Evolutionary conservation across 2,888 invertebrate genomes (phyloP), one percentile per base, ranked within the genome.

Genomic region (Cheilosia pagana): DNA sequence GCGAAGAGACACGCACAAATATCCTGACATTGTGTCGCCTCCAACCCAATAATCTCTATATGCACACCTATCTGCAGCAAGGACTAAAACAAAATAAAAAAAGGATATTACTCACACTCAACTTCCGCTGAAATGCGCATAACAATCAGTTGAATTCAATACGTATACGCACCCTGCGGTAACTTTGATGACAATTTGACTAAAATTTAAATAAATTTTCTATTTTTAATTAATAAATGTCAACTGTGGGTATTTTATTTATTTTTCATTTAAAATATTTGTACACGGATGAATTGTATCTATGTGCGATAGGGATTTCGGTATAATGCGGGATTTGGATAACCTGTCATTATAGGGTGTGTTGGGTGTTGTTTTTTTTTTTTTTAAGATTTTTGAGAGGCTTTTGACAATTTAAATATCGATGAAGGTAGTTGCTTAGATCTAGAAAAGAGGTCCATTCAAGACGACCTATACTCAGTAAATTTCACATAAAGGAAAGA

Each of bases 141-240:
- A 76, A 77, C 76, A 81, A 86, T 81, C 86, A 86, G 81, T 43
- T 65, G 77, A 71, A 72, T 70, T 86, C 72, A 81, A 81, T 81
- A 81, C 62, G 81, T 52, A 43, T 71, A 81, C 68, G 81, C 79
- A 71, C 76, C 85, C 85, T 85, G 75, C 81, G 79, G 85, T 87
- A 76, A 81, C 72, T 82, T 87, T 86, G 87, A 82, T 90, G 90
- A 90, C 89, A 89, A 90, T 90, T 89, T 90, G 90, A 90, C 90
- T 90, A 89, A 90, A 90, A 90, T 90, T 89, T 89, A 90, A 89
- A 90, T 89, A 90, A 88, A 90, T 89, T 90, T 87, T 87, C 83
- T 86, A 87, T 88, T 90, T 90, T 90, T 90, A 90, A 90, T 90
- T 90, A 90, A 90, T 89, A 90, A 89, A 89, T 88, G 90, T 90